Evolutionary conservation across 2,113 vertebrate genomes (phyloP).

Genomic region (Strigops habroptila): DNA sequence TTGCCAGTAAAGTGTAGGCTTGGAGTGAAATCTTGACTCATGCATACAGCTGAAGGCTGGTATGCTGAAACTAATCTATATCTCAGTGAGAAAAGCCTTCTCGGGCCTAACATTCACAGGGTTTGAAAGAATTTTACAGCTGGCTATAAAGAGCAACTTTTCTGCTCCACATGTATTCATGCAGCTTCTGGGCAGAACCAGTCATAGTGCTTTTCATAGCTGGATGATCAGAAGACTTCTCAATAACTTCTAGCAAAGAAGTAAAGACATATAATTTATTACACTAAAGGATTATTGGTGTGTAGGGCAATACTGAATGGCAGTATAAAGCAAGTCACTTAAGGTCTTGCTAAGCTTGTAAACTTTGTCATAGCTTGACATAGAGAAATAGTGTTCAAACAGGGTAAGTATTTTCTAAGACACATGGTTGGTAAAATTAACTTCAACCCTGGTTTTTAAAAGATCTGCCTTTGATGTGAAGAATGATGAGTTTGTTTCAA

Average conservation of each 20-base stretch:
- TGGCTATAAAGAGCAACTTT: conserved; percentile 61
- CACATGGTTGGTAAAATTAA: not conserved
- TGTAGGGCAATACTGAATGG: not conserved
- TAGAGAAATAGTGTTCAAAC: not conserved
- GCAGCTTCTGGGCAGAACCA: conserved; percentile 62
- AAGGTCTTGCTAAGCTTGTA: not conserved
- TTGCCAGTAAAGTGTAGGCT: not conserved
- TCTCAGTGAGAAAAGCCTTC: conserved; percentile 26
- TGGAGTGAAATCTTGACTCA: not conserved
- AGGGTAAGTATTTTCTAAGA: no score
- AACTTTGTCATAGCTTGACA: not conserved
- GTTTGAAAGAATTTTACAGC: conserved; percentile 60
- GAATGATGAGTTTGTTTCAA: not conserved
- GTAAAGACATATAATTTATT: conserved; percentile 7
- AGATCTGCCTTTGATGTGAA: not conserved
- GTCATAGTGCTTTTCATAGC: conserved; percentile 58
- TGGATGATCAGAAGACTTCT: conserved; percentile 58
- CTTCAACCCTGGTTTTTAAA: not conserved
- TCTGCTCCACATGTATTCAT: conserved; percentile 57
- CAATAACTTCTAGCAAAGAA: conserved; percentile 29
- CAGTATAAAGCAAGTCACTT: not conserved
- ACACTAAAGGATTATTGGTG: conserved; percentile 3
- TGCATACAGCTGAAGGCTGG: conserved; percentile 8
- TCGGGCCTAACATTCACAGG: conserved; percentile 35
- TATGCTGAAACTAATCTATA: not conserved